Percentiles rank a stretch among this genome's conserved stretches.
Evolutionary conservation across 2,797 vertebrate genomes (phyloP).

Genomic region (Malacoraja senta): DNA sequence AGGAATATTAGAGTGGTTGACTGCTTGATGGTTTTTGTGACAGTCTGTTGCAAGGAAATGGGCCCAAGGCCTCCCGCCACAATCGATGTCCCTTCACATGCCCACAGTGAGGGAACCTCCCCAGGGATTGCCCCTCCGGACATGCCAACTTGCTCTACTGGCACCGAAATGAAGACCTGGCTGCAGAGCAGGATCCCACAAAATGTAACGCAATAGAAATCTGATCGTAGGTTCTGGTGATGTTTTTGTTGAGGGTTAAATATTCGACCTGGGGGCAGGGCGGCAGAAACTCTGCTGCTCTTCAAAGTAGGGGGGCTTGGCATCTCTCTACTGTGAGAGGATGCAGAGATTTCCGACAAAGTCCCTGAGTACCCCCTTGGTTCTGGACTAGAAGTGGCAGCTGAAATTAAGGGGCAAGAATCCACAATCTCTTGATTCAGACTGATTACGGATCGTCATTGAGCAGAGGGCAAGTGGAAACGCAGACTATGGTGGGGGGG

Average conservation of each 20-base stretch:
- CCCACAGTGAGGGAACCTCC: background rate
- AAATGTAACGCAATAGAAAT: no score
- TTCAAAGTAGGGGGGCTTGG: background rate
- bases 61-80: no score
- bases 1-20: background rate
- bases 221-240: background rate
- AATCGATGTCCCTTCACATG: no score
- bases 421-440: background rate
- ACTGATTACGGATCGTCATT: background rate
- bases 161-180: no score
- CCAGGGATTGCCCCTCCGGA: background rate
- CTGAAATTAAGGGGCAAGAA: background rate
- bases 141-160: background rate
- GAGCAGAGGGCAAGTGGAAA: background rate
- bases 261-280: background rate
- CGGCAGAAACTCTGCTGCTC: background rate
- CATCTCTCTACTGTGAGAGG: background rate
- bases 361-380: background rate
- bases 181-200: background rate
- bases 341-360: background rate
- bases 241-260: background rate
- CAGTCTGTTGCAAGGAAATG: no score
- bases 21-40: no score
- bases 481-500: background rate
- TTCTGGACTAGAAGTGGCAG: background rate